Conservation (phyloP, 2,888 invertebrate species). For the Allacma fusca region DNA sequence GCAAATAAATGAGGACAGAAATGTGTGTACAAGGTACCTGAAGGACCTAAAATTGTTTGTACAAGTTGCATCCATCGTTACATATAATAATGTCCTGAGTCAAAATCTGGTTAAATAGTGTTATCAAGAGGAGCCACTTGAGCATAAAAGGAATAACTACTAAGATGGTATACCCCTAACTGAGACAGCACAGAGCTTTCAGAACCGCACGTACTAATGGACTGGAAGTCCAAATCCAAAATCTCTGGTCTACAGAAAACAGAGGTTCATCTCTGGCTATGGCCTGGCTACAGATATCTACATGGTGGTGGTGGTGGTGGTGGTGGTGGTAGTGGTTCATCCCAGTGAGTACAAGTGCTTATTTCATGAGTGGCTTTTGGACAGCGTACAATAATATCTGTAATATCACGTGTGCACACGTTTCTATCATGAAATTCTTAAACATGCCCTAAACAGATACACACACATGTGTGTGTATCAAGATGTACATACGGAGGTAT, state of each 20-base stretch:
- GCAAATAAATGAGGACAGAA: too few relatives aligned
- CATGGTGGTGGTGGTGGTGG: too few relatives aligned
- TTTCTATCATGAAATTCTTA: not conserved
- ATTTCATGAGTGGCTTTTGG: not conserved
- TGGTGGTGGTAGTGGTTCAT: too few relatives aligned
- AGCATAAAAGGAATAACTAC: conserved; percentile 38
- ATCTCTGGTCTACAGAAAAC: conserved; percentile 6
- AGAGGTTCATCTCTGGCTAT: not conserved
- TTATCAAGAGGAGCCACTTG: conserved; percentile 18
- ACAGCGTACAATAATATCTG: not conserved
- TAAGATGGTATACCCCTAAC: conserved; percentile 41
- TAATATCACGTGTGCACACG: conserved; percentile 6
- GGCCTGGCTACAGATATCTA: too few relatives aligned
- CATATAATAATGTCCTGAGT: not conserved
- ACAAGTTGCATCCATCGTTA: not conserved
- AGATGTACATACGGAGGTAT: too few relatives aligned
- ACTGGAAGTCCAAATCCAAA: conserved; percentile 37
- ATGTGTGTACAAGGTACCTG: too few relatives aligned
- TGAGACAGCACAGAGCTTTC: conserved; percentile 46
- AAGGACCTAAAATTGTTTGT: conserved; percentile 1
- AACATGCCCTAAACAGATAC: not conserved
- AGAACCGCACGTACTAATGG: conserved; percentile 46
- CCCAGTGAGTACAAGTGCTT: not conserved
- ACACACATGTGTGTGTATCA: not conserved
- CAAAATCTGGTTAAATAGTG: not conserved